These are phyloP conservation scores for Phoebastria nigripes DNA, from an alignment of 2,797 vertebrate genomes.

Conservation along the genomic window DNA sequence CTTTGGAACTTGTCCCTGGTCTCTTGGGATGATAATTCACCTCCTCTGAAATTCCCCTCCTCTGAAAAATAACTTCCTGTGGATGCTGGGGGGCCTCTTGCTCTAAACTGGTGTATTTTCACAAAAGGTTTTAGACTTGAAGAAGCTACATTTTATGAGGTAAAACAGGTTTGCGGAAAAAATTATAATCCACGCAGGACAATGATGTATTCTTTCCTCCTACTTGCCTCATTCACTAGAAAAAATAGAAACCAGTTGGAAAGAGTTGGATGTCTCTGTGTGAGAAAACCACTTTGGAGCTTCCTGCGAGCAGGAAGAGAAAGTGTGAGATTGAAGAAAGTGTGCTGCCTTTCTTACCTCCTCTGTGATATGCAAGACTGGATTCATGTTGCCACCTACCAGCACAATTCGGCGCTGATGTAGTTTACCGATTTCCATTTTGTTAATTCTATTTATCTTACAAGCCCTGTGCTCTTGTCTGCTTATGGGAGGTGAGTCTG, in stretches of 20 bases:
- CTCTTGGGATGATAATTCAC: background rate
- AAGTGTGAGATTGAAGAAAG: slow-evolving; percentile 1
- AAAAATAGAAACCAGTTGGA: slow-evolving; percentile 18
- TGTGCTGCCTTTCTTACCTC: slow-evolving; percentile 39
- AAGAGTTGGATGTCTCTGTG: slow-evolving; percentile 1
- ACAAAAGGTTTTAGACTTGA: background rate
- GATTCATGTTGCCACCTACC: slow-evolving; percentile 43
- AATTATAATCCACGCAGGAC: background rate
- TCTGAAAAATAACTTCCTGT: background rate
- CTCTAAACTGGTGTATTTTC: background rate
- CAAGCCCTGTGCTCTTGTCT: background rate
- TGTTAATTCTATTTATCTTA: background rate
- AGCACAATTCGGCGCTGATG: background rate
- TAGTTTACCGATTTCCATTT: slow-evolving; percentile 1
- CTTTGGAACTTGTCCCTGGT: background rate
- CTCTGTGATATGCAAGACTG: slow-evolving; percentile 51
- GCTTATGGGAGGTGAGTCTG: background rate
- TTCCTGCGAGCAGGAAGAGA: slow-evolving; percentile 24
- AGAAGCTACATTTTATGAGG: background rate
- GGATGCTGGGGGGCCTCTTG: background rate
- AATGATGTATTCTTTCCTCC: slow-evolving; percentile 17
- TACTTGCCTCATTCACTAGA: slow-evolving; percentile 3
- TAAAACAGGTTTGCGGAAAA: background rate
- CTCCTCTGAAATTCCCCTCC: background rate
- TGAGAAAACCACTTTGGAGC: slow-evolving; percentile 19